Base-by-base conservation (phyloP, 1,140 invertebrate genomes). In the Cheumatopsyche charites region DNA sequence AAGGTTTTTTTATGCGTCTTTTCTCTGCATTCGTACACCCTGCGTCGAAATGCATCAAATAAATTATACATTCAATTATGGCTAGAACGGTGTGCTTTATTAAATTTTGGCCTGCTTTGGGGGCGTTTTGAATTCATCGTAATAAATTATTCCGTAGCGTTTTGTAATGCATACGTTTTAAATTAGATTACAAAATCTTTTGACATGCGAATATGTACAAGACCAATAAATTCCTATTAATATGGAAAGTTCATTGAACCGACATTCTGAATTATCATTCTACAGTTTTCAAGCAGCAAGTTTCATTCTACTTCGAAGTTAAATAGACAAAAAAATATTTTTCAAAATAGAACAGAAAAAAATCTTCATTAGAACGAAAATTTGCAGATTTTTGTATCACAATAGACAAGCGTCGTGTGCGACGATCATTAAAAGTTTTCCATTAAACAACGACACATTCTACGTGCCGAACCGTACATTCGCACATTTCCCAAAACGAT, bases 11-110 rank as follows among this genome's bases (percentile, higher is more conserved):
- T 26, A n/a, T 42, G 29, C 62, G 45, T 15, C 13, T 49, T 13
- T 63, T 63, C n/a, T 43, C 42, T 43, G 29, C 29, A 49, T 15
- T 42, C 62, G 4, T 1, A 15, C 5, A n/a, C 36, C 29, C n/a
- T 2, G 13, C 3, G 13, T n/a, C 9, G 9, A 42, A 63, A 63
- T 63, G 62, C 62, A 63, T 23, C 62, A 25, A 41, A 63, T 63
- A 63, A 63, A 63, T 63, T 63, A 63, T 63, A 42, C 41, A 63
- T 63, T 63, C 55, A 58, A 58, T 58, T 58, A 58, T 23, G 55
- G 13, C 29, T 9, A 58, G 17, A 26, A 58, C 21, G 17, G 55
- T 26, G 13, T 9, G 55, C 55, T 58, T 58, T 23, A 58, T 58
- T 58, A 23, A 58, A 58, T 58, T 58, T 58, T 25, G 23, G 55